Base-by-base conservation (phyloP, 2,113 vertebrate genomes). In the Psittacus erithacus region DNA sequence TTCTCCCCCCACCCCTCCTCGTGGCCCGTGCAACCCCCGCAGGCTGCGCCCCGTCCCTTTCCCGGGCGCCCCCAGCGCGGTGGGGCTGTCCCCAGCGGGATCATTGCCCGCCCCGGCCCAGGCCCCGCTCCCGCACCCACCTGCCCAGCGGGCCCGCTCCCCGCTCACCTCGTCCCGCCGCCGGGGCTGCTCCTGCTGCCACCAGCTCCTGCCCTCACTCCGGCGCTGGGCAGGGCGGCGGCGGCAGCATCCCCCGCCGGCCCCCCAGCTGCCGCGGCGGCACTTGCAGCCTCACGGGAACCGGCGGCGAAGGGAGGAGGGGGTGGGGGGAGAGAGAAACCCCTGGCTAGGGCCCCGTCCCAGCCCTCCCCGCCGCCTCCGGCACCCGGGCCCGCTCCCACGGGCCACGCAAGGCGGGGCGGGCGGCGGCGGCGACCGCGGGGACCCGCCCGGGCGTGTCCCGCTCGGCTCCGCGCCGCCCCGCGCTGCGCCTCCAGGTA, bases 251-350 rank as follows among this genome's bases (percentile, higher is more conserved):
- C 92, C 78, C 94, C 82, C 92, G 85, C 85, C 62, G 81, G 76
- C 85, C 92, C 92, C 94, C 92, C 94, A 93, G 94, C 94, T 89
- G 92, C 91, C 65, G 94, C 94, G 47, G 88, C 80, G 65, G 88
- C 92, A 74, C 94, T 93, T 74, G 94, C 92, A 93, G 91, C 85
- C 87, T 93, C 91, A 70, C 88, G 75, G 91, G 64, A 92, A 86
- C 82, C 90, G 82, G 71, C 77, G 86, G 67, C 82, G 73, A 90
- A 82, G n/a, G 78, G 62, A 65, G 64, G 88, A 62, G 90, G 75
- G 79, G 63, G 55, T n/a, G 91, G 68, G 88, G 88, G 73, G 80
- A 77, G 47, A 90, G 73, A 81, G 88, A 74, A 88, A 73, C 88
- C 94, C 91, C 94, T 53, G 75, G 70, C 47, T 53, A 18, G 60